phyloP scores from a whole-genome alignment of 2,888 invertebrate species.

The Junonia oenone region DNA sequence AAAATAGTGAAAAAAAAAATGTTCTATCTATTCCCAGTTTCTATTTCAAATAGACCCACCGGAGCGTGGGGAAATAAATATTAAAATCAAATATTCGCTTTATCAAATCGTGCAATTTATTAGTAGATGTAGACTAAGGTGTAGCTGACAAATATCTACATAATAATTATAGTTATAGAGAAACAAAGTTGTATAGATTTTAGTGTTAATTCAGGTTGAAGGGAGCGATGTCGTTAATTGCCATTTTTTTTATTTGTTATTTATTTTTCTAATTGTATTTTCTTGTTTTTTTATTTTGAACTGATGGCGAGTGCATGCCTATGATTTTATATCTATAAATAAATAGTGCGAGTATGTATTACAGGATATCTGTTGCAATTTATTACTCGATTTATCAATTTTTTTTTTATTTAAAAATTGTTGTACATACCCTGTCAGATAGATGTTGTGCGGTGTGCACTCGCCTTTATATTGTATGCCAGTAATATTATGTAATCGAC shows the following conservation, averaged over 20 bases:
- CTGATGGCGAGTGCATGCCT: constrained; percentile 34
- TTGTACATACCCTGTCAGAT: constrained; percentile 6
- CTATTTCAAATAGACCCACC: constrained; percentile 40
- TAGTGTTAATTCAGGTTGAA: constrained; percentile 37
- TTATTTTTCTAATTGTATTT: constrained; percentile 71
- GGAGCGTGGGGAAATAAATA: constrained; percentile 38
- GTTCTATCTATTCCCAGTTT: constrained; percentile 22
- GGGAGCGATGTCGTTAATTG: constrained; percentile 46
- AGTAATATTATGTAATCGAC: constrained; percentile 61
- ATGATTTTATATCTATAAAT: not conserved
- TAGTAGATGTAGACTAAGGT: constrained; percentile 59
- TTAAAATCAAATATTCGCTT: constrained; percentile 62
- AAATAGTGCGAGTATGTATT: not conserved
- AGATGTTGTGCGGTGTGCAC: constrained; percentile 28
- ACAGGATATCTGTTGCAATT: not conserved
- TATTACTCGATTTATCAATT: not conserved
- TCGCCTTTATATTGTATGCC: constrained; percentile 57
- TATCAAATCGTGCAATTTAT: constrained; percentile 77
- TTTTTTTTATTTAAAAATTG: not conserved
- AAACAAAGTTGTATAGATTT: constrained; percentile 50
- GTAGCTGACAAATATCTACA: constrained; percentile 56
- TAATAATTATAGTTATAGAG: constrained; percentile 35
- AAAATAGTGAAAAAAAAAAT: constrained; percentile 20
- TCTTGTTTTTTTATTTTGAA: constrained; percentile 51
- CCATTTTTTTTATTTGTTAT: constrained; percentile 69